Base-by-base conservation (phyloP, 2,888 invertebrate genomes). In the Pristionchus maxplancki region DNA sequence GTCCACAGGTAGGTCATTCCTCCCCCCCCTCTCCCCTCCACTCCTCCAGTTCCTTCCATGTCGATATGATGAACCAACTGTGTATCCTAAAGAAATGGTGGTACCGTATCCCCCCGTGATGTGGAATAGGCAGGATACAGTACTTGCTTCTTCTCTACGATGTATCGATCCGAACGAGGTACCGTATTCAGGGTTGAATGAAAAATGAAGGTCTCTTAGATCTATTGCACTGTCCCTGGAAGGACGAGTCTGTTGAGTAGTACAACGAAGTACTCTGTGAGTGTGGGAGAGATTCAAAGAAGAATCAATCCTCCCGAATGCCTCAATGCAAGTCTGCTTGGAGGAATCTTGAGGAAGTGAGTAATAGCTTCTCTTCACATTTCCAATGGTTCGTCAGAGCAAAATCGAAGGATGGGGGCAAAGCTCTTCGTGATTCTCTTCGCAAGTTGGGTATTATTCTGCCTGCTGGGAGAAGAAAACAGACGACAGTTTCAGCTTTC, bases 191-290 rank as follows among this genome's bases (percentile, higher is more conserved):
- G 31, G 0, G 28, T 11, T 15, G 11, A 86, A 24, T 62, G 13
- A 24, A 11, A 34, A 40, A 20, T 1, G n/a, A 20, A 5, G 13
- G 1, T 13, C 4, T 62, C 28, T 74, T 83, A 99, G 96, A 97
- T 99, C 92, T 99, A 99, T 96, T 99, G 98, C 96, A 97, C 97
- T 86, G 99, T 99, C 88, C 99, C 99, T 62, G 99, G 99, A 71
- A 96, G 98, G 88, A 96, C 99, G 93, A 98, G 98, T 89, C 96
- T 99, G 90, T 96, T 99, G 93, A 98, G 98, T 92, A 98, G 98
- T 94, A 99, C 99, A 94, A 98, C 98, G 96, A 99, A 99, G 96
- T 99, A 99, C 96, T 99, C 99, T 96, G 99, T 99, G 94, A 99
- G 99, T 78, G 98, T 99, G 89, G 99, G 98, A 15, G 99, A 99